Evolutionary conservation across 2,888 invertebrate genomes (phyloP), one percentile per base, ranked within the genome.

Genomic region (Dryobota labecula): DNA sequence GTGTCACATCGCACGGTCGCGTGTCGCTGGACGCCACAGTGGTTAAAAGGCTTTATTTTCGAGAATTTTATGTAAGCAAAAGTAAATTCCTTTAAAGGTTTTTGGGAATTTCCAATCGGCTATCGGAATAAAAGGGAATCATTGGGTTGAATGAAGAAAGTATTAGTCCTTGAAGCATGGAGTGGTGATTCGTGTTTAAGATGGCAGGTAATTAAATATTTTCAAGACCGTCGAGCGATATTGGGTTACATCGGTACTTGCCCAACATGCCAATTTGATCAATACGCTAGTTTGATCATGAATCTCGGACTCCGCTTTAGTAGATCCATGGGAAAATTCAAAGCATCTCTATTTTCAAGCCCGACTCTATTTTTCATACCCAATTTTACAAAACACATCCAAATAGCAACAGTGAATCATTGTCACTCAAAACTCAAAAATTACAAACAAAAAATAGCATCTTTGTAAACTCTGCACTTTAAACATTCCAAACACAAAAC

Each of bases 41-140:
- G 60, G 33, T 41, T 33, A 49, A 51, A 45, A 45, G 27, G 24
- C 80, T 77, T 80, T 73, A 80, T 73, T 63, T 57, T 51, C 11
- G n/a, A 69, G 53, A 56, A 67, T 61, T 64, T 74, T 64, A 63
- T 63, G 62, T 54, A 70, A 75, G 33, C 51, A 33, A 15, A 51
- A 67, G 43, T 57, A 45, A 66, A 76, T 67, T 38, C 43, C 24
- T 57, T 62, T 49, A 43, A 56, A 36, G 71, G 51, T 67, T 60
- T 63, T 73, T 47, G 2, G 36, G 63, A 64, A 74, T 80, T 66
- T 66, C 24, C 41, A 72, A 73, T 77, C 54, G 41, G 24, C 45
- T 63, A 60, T 66, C 11, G 45, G 51, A 66, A 43, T 66, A 49
- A 54, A 74, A 53, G 57, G 64, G 67, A 62, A 51, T 62, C 27